Conservation (phyloP, 2,888 invertebrate genomes). For the Anodontia alba region DNA sequence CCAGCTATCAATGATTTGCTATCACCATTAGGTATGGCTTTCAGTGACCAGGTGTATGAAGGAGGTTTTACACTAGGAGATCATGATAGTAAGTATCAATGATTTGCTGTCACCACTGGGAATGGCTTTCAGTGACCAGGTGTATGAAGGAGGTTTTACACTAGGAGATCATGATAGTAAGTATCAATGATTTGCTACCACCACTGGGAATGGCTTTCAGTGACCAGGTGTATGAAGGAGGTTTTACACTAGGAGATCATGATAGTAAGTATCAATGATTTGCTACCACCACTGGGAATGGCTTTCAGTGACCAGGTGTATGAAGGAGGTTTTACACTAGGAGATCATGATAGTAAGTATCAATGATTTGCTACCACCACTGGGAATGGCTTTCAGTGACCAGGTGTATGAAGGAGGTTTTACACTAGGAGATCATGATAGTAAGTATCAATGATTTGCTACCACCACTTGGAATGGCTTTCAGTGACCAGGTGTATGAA, state of each 20-base stretch:
- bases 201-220: conserved; percentile 93
- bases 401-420: too few species aligned
- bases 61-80: conserved; percentile 95
- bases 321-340: conserved; percentile 94
- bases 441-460: conserved; percentile 92
- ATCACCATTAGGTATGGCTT: conserved; percentile 92
- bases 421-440: conserved; percentile 85
- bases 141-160: too few species aligned
- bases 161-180: conserved; percentile 85
- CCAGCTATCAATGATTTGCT: conserved; percentile 97
- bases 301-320: conserved; percentile 88
- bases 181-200: conserved; percentile 93
- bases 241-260: conserved; percentile 94
- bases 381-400: too few species aligned
- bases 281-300: conserved; percentile 93
- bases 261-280: conserved; percentile 89
- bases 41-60: conserved; percentile 88
- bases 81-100: conserved; percentile 87
- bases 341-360: conserved; percentile 90
- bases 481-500: conserved; percentile 88
- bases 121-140: too few species aligned
- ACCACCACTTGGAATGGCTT: conserved; percentile 92
- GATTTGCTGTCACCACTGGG: too few species aligned
- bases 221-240: conserved; percentile 88
- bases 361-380: too few species aligned